Base-by-base conservation (phyloP, 2,888 invertebrate species). In the Dicyrtoma fusca region DNA sequence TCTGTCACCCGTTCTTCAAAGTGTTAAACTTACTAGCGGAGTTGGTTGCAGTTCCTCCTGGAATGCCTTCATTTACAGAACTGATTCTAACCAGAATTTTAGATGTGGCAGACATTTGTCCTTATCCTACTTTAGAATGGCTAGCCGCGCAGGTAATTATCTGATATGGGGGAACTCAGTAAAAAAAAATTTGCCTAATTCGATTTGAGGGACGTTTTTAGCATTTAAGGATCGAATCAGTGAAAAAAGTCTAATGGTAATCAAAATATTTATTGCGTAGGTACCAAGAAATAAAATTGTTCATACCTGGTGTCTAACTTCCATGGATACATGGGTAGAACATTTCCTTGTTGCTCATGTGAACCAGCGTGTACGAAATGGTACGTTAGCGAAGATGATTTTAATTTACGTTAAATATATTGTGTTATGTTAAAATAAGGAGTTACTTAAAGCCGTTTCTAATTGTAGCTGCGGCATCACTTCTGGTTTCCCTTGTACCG, bases 121-220 rank as follows among this genome's bases (percentile, higher is more conserved):
- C 95, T 2, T 94, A 94, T 83, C 92, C 93, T 10, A 94, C 95
- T 62, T 86, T 96, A 4, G 96, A 96, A 83, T 96, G 96, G 96
- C 86, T 96, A 72, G 91, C 93, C 6, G 83, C 91, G 75, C 92
- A 92, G 86, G 89, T 75, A 53, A 14, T n/a, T n/a, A n/a, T n/a
- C n/a, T n/a, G n/a, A n/a, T n/a, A n/a, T n/a, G n/a, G n/a, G n/a
- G n/a, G n/a, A n/a, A n/a, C n/a, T n/a, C n/a, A n/a, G n/a, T n/a
- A n/a, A n/a, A n/a, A n/a, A n/a, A n/a, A n/a, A n/a, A n/a, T n/a
- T n/a, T n/a, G n/a, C n/a, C n/a, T n/a, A n/a, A n/a, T n/a, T n/a
- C n/a, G n/a, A n/a, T n/a, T n/a, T n/a, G 13, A 44, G 45, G 8
- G 45, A 44, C 45, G 13, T 10, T 10, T 44, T 44, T 44, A 44